phyloP scores from a whole-genome alignment of 2,797 vertebrate species.

The Martes flavigula region DNA sequence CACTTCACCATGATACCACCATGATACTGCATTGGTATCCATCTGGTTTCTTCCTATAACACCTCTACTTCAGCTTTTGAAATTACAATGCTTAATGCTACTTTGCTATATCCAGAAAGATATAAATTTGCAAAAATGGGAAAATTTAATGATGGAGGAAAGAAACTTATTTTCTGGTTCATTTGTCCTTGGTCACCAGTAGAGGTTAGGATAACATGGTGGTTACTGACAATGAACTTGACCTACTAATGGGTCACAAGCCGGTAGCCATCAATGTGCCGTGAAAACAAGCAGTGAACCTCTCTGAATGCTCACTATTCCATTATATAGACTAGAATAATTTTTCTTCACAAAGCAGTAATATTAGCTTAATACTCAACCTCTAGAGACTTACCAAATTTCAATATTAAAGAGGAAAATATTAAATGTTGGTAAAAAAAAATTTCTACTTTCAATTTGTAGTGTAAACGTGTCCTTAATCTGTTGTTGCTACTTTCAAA shows the following conservation, averaged over 20 bases:
- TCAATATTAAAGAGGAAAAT: conserved; percentile 23
- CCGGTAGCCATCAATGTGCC: conserved; percentile 55
- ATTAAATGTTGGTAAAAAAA: conserved; percentile 40
- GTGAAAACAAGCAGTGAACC: conserved; percentile 12
- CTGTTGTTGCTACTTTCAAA: conserved; percentile 48
- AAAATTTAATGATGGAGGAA: conserved; percentile 69
- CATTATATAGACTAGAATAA: neutral
- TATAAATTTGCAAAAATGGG: conserved; percentile 71
- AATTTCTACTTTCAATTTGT: conserved; percentile 43
- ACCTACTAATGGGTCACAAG: conserved; percentile 67
- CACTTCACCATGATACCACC: neutral
- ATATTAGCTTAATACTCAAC: conserved; percentile 1
- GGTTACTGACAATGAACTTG: conserved; percentile 72
- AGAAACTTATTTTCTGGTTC: conserved; percentile 68
- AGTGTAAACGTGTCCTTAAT: conserved; percentile 41
- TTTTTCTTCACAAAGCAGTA: neutral
- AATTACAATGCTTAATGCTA: conserved; percentile 20
- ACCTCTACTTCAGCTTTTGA: neutral
- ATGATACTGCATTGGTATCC: neutral
- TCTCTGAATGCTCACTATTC: neutral
- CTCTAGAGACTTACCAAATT: conserved; percentile 19
- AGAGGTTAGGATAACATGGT: conserved; percentile 75
- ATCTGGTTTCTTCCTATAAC: neutral
- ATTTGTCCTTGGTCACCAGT: conserved; percentile 64
- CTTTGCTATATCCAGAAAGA: conserved; percentile 40